phyloP scores from a whole-genome alignment of 2,113 vertebrate genomes.

The Aegotheles bennettii region DNA sequence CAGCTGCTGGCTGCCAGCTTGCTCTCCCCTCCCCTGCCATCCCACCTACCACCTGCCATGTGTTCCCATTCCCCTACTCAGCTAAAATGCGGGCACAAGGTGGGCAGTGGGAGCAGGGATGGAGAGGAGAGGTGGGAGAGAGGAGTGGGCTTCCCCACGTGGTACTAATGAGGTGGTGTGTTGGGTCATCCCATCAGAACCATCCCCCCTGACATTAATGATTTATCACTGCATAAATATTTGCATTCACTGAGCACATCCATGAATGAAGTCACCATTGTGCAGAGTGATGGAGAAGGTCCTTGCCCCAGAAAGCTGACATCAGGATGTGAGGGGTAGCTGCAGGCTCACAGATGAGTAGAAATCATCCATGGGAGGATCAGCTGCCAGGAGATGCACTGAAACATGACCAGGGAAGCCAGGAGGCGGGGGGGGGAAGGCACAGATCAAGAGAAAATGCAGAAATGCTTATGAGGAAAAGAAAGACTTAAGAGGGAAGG shows the following conservation, averaged over 20 bases:
- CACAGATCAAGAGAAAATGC: background rate
- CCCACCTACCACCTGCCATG: background rate
- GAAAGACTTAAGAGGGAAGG: background rate
- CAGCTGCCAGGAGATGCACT: background rate
- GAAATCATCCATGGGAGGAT: background rate
- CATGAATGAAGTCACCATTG: background rate
- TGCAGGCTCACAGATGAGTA: rapidly evolving
- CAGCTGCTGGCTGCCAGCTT: background rate
- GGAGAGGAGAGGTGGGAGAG: background rate
- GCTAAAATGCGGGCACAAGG: rapidly evolving
- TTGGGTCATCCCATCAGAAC: background rate
- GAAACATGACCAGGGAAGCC: background rate
- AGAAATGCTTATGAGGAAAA: background rate
- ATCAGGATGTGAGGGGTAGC: background rate
- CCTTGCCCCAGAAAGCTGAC: background rate
- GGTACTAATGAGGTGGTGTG: background rate
- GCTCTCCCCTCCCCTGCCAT: background rate
- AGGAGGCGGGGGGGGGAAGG: background rate
- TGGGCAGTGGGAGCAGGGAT: background rate
- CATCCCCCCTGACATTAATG: background rate
- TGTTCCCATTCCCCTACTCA: background rate
- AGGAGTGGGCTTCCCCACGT: rapidly evolving
- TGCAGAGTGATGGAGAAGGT: background rate
- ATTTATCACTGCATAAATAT: background rate
- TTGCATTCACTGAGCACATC: background rate